Conservation (phyloP, 1,140 invertebrate genomes). For the Meteorus sp. region DNA sequence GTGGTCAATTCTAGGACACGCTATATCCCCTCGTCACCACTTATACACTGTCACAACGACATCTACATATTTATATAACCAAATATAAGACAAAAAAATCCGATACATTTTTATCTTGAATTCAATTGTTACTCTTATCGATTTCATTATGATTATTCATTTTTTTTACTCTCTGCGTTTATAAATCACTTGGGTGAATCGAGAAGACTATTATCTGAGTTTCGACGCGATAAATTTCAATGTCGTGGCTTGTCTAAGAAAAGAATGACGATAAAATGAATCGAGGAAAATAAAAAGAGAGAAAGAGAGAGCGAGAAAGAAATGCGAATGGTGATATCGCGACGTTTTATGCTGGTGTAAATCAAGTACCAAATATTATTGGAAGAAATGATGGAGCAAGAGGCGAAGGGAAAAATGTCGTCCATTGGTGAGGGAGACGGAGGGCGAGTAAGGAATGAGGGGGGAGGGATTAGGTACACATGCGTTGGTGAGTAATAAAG, state of each 20-base stretch:
- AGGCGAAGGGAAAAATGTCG: background rate
- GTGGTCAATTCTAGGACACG: conserved; percentile 26
- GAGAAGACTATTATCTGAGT: background rate
- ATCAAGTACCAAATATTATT: conserved; percentile 54
- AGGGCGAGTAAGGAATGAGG: conserved; percentile 34
- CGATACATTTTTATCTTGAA: too few relatives aligned
- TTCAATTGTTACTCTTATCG: too few relatives aligned
- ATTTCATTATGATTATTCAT: too few relatives aligned
- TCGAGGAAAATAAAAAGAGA: conserved; percentile 22
- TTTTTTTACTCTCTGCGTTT: background rate
- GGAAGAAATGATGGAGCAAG: background rate
- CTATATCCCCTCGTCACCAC: too few relatives aligned
- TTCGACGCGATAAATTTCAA: too few relatives aligned
- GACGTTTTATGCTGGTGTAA: conserved; percentile 56
- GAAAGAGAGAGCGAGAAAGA: conserved; percentile 27
- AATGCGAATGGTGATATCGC: conserved; percentile 38
- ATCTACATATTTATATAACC: too few relatives aligned
- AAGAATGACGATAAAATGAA: too few relatives aligned
- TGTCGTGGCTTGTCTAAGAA: too few relatives aligned
- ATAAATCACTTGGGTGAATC: background rate
- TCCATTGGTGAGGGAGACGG: conserved; percentile 7
- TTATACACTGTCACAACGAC: too few relatives aligned
- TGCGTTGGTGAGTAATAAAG: conserved; percentile 49
- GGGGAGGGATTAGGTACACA: conserved; percentile 25
- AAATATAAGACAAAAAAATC: too few relatives aligned